These are phyloP conservation scores for Harpalus rufipes DNA, from an alignment of 2,888 invertebrate genomes.

Conservation along the genomic window DNA sequence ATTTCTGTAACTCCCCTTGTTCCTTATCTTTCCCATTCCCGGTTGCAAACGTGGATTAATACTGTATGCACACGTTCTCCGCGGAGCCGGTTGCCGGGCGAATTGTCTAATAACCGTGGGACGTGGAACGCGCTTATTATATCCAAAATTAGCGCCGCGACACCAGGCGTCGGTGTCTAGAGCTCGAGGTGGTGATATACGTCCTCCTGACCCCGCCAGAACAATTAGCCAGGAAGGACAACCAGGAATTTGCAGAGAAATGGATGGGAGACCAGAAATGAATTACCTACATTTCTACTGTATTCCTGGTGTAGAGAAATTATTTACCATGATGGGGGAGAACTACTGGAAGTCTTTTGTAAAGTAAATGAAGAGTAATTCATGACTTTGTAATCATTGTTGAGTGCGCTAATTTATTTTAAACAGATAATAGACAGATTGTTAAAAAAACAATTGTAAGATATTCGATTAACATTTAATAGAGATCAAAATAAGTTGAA, in stretches of 20 bases:
- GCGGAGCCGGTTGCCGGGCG: slow-evolving; percentile 19
- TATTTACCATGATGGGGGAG: background rate
- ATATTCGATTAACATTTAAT: no score
- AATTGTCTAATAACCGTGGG: slow-evolving; percentile 66
- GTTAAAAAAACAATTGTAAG: no score
- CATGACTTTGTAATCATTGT: no score
- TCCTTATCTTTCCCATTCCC: no score
- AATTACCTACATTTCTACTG: background rate
- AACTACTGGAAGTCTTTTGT: no score
- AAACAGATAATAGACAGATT: no score
- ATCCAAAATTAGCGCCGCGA: slow-evolving; percentile 71
- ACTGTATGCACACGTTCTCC: slow-evolving; percentile 43
- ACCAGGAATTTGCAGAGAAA: background rate
- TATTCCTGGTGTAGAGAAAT: background rate
- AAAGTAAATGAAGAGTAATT: no score
- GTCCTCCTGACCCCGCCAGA: slow-evolving; percentile 10
- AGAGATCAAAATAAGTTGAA: no score
- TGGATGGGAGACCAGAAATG: slow-evolving; percentile 1
- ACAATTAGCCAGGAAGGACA: background rate
- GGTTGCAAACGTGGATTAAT: slow-evolving; percentile 64
- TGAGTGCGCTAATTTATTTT: no score
- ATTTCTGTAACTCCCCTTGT: no score
- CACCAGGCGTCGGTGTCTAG: slow-evolving; percentile 47
- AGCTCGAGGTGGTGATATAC: slow-evolving; percentile 51
- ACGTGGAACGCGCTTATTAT: slow-evolving; percentile 71